phyloP scores from a whole-genome alignment of 2,113 vertebrate species.

The Brachionichthys hirsutus region DNA sequence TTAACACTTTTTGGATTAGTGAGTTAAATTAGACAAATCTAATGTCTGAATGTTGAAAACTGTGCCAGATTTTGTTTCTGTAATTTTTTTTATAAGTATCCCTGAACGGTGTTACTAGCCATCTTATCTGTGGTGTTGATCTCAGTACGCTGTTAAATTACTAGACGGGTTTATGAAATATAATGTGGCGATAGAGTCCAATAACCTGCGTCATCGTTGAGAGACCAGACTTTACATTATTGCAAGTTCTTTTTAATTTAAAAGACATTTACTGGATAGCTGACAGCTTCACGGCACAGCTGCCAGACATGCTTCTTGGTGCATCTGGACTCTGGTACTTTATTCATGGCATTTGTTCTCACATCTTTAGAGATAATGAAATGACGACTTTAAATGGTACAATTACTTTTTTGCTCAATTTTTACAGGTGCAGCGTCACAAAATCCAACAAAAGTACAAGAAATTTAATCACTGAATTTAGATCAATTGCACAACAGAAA shows the following conservation, averaged over 20 bases:
- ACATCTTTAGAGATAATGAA: slow-evolving; percentile 10
- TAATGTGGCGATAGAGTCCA: slow-evolving; percentile 39
- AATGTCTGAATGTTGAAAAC: too few relatives aligned
- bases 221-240: slow-evolving; percentile 53
- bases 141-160: slow-evolving; percentile 16
- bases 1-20: neutral
- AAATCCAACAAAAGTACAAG: slow-evolving; percentile 6
- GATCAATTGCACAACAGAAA: slow-evolving; percentile 46
- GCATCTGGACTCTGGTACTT: slow-evolving; percentile 52
- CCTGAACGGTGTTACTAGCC: neutral
- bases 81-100: neutral
- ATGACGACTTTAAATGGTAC: slow-evolving; percentile 3
- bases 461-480: slow-evolving; percentile 29
- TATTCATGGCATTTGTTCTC: slow-evolving; percentile 21
- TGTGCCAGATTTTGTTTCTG: neutral
- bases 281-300: slow-evolving; percentile 67
- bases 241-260: slow-evolving; percentile 47
- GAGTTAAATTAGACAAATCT: neutral
- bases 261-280: slow-evolving; percentile 57
- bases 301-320: slow-evolving; percentile 41
- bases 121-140: slow-evolving; percentile 3
- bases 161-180: slow-evolving; percentile 14
- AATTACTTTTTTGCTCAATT: neutral
- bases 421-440: slow-evolving; percentile 18
- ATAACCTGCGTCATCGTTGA: slow-evolving; percentile 38